Evolutionary conservation across 2,797 vertebrate species (phyloP).

Genomic region (Enoplosus armatus): DNA sequence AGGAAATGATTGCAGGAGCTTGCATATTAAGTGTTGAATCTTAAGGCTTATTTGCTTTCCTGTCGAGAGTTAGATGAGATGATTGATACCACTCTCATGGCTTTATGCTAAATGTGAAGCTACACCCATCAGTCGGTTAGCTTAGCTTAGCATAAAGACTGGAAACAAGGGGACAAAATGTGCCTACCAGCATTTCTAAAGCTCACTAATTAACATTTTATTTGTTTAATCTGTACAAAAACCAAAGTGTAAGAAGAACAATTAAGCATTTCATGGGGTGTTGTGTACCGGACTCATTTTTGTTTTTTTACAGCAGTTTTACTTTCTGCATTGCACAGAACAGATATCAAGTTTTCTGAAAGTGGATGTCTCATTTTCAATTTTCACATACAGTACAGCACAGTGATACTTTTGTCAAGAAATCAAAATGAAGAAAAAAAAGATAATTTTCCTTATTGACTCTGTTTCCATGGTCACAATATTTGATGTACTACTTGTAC

Average conservation of each 20-base stretch:
- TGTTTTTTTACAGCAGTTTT: background rate
- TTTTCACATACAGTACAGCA: background rate
- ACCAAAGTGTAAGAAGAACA: background rate
- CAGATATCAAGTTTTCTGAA: background rate
- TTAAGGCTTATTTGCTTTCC: background rate
- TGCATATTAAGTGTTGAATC: no score
- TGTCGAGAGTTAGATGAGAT: background rate
- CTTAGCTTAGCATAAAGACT: slow-evolving; percentile 17
- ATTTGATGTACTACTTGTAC: background rate
- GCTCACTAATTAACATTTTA: background rate
- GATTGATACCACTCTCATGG: background rate
- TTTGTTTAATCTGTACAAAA: background rate
- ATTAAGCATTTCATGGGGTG: background rate
- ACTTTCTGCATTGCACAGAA: background rate
- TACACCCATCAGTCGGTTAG: background rate
- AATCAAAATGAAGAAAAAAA: background rate
- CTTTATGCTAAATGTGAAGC: background rate
- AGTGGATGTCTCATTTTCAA: background rate
- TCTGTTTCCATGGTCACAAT: background rate
- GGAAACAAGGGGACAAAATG: background rate
- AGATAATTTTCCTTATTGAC: no score
- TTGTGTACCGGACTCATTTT: no score
- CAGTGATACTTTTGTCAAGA: slow-evolving; percentile 8
- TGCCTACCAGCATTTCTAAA: background rate
- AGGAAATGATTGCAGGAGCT: background rate